Percentiles rank a stretch among this genome's conserved stretches.
Conservation (phyloP, 2,797 vertebrate species). For the Aphelocoma californica region DNA sequence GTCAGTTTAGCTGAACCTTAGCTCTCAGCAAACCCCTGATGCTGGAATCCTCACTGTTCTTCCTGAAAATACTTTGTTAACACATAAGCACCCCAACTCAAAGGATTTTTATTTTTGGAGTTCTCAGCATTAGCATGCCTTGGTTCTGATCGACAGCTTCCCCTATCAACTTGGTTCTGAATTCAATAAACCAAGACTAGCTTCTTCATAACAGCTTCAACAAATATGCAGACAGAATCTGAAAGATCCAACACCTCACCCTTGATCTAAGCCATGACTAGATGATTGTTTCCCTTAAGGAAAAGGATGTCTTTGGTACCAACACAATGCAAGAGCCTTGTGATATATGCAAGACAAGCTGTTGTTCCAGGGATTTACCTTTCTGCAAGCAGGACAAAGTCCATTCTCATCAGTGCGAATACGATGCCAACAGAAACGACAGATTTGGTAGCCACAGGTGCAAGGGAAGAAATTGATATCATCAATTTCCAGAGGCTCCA, state of each 20-base stretch:
- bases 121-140: not conserved
- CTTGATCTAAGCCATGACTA: not conserved
- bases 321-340: not conserved
- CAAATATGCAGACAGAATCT: not conserved
- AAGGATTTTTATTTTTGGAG: not conserved
- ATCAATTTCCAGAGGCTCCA: constrained; percentile 99
- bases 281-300: not conserved
- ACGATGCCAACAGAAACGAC: constrained; percentile 99
- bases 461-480: constrained; percentile 99
- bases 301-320: constrained; percentile 14
- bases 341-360: not conserved
- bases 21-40: not conserved
- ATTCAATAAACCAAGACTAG: not conserved
- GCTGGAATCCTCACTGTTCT: not conserved
- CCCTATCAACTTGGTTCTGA: not conserved
- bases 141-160: not conserved
- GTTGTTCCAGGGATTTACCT: constrained; percentile 80
- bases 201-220: not conserved
- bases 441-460: constrained; percentile 99
- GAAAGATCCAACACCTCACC: not conserved
- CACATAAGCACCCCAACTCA: not conserved
- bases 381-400: constrained; percentile 99
- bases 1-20: not conserved
- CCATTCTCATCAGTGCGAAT: constrained; percentile 99
- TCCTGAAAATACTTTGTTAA: not conserved